These are phyloP conservation scores for Drosophila serrata DNA, from an alignment of 1,140 invertebrate genomes.

Conservation along the genomic window DNA sequence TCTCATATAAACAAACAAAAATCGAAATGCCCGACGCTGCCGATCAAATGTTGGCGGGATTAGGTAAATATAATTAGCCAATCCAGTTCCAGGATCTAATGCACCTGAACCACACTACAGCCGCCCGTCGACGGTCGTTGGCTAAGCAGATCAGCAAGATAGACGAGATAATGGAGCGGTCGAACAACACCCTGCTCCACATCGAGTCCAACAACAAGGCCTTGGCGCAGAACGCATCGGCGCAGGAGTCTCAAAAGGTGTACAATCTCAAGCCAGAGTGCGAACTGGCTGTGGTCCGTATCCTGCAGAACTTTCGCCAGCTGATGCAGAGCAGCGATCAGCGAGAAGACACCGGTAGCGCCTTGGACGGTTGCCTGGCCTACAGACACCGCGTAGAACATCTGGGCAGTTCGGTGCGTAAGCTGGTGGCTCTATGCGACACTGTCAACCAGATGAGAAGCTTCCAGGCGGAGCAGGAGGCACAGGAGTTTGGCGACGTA, in stretches of 20 bases:
- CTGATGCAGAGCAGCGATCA: conserved; percentile 33
- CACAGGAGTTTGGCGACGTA: conserved; percentile 26
- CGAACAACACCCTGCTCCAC: conserved; percentile 69
- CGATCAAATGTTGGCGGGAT: conserved; percentile 63
- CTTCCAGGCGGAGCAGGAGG: conserved; percentile 18
- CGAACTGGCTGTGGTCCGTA: conserved; percentile 52
- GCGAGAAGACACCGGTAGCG: conserved; percentile 9
- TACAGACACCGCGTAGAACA: conserved; percentile 58
- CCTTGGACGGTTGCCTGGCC: conserved; percentile 38
- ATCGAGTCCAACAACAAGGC: conserved; percentile 56
- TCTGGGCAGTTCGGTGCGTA: conserved; percentile 61
- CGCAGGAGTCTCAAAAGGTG: conserved; percentile 11
- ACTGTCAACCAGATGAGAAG: conserved; percentile 53
- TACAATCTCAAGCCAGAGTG: conserved; percentile 51
- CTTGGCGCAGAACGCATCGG: neutral
- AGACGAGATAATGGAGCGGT: conserved; percentile 69
- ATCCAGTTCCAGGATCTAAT: neutral
- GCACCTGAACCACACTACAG: conserved; percentile 20
- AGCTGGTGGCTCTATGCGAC: conserved; percentile 66
- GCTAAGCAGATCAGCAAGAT: conserved; percentile 46
- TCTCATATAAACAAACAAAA: neutral
- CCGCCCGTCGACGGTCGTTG: conserved; percentile 33
- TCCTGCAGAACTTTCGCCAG: conserved; percentile 62
- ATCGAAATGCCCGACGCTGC: conserved; percentile 67
- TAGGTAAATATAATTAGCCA: conserved; percentile 58